Conservation (phyloP, 2,797 vertebrate species). For the Melanotaenia boesemani region DNA sequence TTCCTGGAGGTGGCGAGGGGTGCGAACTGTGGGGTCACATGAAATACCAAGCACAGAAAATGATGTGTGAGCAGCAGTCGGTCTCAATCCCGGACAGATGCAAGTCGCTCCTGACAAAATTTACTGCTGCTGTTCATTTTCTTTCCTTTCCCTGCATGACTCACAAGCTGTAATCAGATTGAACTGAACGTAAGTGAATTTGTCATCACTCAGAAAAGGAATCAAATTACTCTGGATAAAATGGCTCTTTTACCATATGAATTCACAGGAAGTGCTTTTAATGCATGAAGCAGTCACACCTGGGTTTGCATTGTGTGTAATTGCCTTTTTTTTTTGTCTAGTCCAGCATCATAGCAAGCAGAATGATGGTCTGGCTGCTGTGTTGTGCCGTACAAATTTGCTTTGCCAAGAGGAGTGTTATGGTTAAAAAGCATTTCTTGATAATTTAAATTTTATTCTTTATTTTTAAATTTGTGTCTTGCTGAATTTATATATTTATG, state of each 20-base stretch:
- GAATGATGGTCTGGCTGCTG: too few species aligned
- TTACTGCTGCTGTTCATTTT: slow-evolving; percentile 38
- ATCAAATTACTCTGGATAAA: slow-evolving; percentile 55
- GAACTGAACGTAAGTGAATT: slow-evolving; percentile 60
- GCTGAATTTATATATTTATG: too few species aligned
- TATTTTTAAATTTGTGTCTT: too few species aligned
- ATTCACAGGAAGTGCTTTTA: slow-evolving; percentile 47
- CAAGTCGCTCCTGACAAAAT: slow-evolving; percentile 44
- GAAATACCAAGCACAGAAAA: too few species aligned
- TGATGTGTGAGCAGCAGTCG: background rate
- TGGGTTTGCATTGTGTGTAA: slow-evolving; percentile 33
- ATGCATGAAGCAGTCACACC: slow-evolving; percentile 34
- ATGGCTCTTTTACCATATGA: slow-evolving; percentile 54
- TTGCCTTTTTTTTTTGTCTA: background rate
- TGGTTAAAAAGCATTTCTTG: too few species aligned
- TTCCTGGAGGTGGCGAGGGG: slow-evolving; percentile 10
- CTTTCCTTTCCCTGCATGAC: slow-evolving; percentile 47
- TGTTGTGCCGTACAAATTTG: too few species aligned
- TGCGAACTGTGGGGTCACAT: background rate
- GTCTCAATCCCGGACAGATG: slow-evolving; percentile 40
- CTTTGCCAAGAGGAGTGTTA: too few species aligned
- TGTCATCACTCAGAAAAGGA: slow-evolving; percentile 58
- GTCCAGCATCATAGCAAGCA: too few species aligned
- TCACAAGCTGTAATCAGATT: slow-evolving; percentile 63
- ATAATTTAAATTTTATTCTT: too few species aligned